phyloP scores from a whole-genome alignment of 2,888 invertebrate species.

The Athalia rosae region DNA sequence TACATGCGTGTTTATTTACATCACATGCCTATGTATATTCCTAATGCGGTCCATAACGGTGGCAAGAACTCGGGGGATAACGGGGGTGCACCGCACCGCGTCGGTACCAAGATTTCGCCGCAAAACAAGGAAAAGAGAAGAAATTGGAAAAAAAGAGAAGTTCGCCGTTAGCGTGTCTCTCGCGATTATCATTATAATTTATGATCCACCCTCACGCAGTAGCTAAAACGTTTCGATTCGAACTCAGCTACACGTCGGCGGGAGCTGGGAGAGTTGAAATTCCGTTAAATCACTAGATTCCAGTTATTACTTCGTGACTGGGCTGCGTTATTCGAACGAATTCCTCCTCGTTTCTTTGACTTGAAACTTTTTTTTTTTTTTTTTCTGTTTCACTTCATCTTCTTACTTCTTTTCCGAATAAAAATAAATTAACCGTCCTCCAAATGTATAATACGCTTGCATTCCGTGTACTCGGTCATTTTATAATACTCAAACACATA shows the following conservation, averaged over 20 bases:
- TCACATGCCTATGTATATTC: no score
- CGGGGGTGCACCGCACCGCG: no score
- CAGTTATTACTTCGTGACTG: constrained; percentile 21
- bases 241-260: not conserved
- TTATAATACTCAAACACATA: no score
- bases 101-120: no score
- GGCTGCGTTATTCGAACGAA: constrained; percentile 6
- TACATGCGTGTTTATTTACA: no score
- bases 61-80: no score
- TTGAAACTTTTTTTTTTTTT: not conserved
- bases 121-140: constrained; percentile 10
- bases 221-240: not conserved
- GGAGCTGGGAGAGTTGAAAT: not conserved
- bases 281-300: constrained; percentile 23
- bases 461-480: no score
- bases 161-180: constrained; percentile 32
- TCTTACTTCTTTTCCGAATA: not conserved
- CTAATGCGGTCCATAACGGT: no score
- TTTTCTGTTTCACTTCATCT: not conserved
- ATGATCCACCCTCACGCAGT: constrained; percentile 26
- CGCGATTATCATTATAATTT: constrained; percentile 33
- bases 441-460: no score
- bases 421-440: no score
- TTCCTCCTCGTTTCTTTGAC: not conserved
- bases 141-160: constrained; percentile 8